Conservation (phyloP, 2,888 invertebrate species). For the Blomia tropicalis region DNA sequence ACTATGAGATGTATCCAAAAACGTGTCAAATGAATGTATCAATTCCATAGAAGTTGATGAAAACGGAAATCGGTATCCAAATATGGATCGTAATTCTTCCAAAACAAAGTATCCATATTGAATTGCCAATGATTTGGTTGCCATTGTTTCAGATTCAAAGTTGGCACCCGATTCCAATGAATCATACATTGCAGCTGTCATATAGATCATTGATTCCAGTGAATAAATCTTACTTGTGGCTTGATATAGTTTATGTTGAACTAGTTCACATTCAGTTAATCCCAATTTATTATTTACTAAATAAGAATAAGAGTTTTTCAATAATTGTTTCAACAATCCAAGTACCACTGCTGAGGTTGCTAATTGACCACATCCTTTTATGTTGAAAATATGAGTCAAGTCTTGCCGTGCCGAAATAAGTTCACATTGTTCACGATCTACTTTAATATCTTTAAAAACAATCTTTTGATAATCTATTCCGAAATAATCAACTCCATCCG, state of each 20-base stretch:
- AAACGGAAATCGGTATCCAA: constrained; percentile 21
- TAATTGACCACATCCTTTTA: constrained; percentile 24
- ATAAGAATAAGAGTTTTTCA: constrained; percentile 17
- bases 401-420: constrained; percentile 15
- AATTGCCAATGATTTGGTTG: constrained; percentile 17
- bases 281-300: constrained; percentile 17
- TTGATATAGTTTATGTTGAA: constrained; percentile 40
- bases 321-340: constrained; percentile 23
- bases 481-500: constrained; percentile 8
- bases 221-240: constrained; percentile 48
- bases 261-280: constrained; percentile 23
- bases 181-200: constrained; percentile 52
- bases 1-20: constrained; percentile 19
- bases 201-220: constrained; percentile 68
- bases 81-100: constrained; percentile 17
- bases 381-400: constrained; percentile 8
- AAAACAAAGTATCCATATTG: constrained; percentile 19
- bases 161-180: constrained; percentile 23
- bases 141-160: constrained; percentile 11
- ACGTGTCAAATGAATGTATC: constrained; percentile 24
- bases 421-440: constrained; percentile 10
- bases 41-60: constrained; percentile 18
- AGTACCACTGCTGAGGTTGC: constrained; percentile 17
- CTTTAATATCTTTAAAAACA: constrained; percentile 8
- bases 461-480: constrained; percentile 23